These are phyloP conservation scores for Eriosoma lanigerum DNA, from an alignment of 1,140 invertebrate species.

Conservation along the genomic window DNA sequence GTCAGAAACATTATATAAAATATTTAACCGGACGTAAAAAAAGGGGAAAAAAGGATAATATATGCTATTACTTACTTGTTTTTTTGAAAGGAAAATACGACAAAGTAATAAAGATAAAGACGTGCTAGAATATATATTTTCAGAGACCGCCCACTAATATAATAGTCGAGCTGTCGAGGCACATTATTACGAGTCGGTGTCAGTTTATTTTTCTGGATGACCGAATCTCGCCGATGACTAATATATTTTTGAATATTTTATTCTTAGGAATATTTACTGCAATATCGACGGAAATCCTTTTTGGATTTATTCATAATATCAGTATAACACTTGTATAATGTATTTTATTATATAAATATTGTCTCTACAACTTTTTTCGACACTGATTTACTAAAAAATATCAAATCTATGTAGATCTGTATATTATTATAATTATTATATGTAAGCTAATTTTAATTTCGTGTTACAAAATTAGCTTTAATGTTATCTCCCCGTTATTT, in stretches of 20 bases:
- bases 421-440: no score
- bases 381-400: no score
- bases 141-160: not conserved
- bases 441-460: no score
- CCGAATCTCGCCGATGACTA: not conserved
- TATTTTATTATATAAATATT: no score
- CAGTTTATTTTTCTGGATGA: not conserved
- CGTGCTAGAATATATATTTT: not conserved
- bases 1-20: no score
- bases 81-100: not conserved
- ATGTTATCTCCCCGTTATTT: no score
- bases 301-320: no score
- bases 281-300: not conserved
- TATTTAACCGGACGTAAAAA: not conserved
- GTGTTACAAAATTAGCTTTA: no score
- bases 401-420: no score
- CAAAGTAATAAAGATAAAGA: not conserved
- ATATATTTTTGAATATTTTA: not conserved
- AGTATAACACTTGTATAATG: no score
- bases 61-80: not conserved
- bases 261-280: not conserved
- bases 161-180: not conserved
- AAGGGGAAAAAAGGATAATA: not conserved
- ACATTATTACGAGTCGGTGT: no score
- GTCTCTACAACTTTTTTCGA: no score